These are phyloP conservation scores for Chelmon rostratus DNA, from an alignment of 2,797 vertebrate genomes.

Conservation along the genomic window DNA sequence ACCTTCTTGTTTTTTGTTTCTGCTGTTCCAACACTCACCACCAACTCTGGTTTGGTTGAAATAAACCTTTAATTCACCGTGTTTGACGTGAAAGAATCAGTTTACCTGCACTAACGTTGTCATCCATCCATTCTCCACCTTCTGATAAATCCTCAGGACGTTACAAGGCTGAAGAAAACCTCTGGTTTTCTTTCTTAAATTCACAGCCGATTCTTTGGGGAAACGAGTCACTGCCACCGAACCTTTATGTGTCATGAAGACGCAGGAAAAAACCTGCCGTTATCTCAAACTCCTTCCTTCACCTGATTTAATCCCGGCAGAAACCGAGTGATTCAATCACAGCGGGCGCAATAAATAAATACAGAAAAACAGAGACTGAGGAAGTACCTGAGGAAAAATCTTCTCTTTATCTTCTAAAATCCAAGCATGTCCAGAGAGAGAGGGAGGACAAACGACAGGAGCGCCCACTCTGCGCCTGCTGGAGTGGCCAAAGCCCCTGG, in stretches of 20 bases:
- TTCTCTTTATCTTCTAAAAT: slow-evolving; percentile 46
- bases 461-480: slow-evolving; percentile 40
- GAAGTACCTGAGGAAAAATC: slow-evolving; percentile 61
- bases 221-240: background rate
- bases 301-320: slow-evolving; percentile 46
- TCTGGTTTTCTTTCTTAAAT: background rate
- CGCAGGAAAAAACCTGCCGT: slow-evolving; percentile 3
- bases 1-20: no score
- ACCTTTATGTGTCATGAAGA: slow-evolving; percentile 1
- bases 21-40: no score
- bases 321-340: slow-evolving; percentile 27
- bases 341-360: background rate
- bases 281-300: slow-evolving; percentile 23
- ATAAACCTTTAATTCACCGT: no score
- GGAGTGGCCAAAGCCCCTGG: slow-evolving; percentile 62
- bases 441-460: slow-evolving; percentile 9
- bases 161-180: background rate
- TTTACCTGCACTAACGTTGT: slow-evolving; percentile 21
- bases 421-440: slow-evolving; percentile 56
- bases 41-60: no score
- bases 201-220: background rate
- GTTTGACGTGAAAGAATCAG: no score
- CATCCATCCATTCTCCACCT: background rate
- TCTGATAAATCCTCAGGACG: background rate
- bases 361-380: no score